Conservation (phyloP, 2,888 invertebrate genomes). For the Hybos culiciformis region DNA sequence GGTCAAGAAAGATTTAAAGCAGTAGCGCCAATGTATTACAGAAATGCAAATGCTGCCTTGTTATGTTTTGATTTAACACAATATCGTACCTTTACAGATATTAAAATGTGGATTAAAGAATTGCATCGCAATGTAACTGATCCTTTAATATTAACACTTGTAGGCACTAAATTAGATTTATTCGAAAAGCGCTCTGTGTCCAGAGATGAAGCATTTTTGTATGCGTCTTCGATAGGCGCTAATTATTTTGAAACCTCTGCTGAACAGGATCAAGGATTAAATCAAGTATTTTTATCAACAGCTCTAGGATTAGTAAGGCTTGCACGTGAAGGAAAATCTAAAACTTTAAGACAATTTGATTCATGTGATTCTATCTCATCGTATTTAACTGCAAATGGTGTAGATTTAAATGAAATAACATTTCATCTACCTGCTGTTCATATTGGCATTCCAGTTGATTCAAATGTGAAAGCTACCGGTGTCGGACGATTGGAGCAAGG, state of each 20-base stretch:
- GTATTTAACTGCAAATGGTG: constrained; percentile 26
- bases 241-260: constrained; percentile 76
- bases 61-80: constrained; percentile 77
- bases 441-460: constrained; percentile 37
- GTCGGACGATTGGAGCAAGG: constrained; percentile 49
- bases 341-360: constrained; percentile 47
- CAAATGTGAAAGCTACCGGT: constrained; percentile 45
- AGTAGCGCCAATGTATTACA: constrained; percentile 91
- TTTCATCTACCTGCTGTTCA: constrained; percentile 30
- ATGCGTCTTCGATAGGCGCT: constrained; percentile 70
- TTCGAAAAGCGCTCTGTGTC: constrained; percentile 46
- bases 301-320: constrained; percentile 48
- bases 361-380: constrained; percentile 37
- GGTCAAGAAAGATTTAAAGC: constrained; percentile 52
- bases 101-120: constrained; percentile 78
- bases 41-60: constrained; percentile 80
- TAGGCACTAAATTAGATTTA: constrained; percentile 79
- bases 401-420: constrained; percentile 17
- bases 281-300: constrained; percentile 54
- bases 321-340: constrained; percentile 37
- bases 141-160: constrained; percentile 61
- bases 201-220: constrained; percentile 55
- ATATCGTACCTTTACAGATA: constrained; percentile 55
- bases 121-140: constrained; percentile 64
- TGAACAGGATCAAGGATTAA: constrained; percentile 60